phyloP scores from a whole-genome alignment of 2,888 invertebrate species.

The Dioctria rufipes region DNA sequence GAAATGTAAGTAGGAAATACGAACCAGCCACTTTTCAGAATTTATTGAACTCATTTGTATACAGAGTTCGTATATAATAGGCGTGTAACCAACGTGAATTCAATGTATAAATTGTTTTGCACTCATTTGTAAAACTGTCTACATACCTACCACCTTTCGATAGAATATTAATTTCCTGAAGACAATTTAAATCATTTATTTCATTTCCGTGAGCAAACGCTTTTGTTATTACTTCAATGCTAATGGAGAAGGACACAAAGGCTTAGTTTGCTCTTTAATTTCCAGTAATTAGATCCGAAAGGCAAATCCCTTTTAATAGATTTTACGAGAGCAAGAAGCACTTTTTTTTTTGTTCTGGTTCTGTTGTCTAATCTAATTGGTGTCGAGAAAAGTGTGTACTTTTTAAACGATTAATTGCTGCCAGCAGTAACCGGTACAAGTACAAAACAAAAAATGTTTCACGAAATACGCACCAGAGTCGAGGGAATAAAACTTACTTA shows the following conservation, averaged over 20 bases:
- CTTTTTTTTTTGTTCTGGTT: not conserved
- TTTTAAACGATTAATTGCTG: conserved; percentile 42
- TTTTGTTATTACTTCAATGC: not conserved
- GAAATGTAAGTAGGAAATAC: no score
- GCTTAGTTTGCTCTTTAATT: conserved; percentile 11
- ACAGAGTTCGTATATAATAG: no score
- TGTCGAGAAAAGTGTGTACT: not conserved
- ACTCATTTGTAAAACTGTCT: no score
- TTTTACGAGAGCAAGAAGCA: not conserved
- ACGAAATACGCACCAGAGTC: conserved; percentile 1
- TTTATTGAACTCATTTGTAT: no score
- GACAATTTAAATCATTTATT: conserved; percentile 14
- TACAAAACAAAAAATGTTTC: not conserved
- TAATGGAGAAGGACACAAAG: not conserved
- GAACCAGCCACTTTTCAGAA: no score
- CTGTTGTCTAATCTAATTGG: not conserved
- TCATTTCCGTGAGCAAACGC: conserved; percentile 22
- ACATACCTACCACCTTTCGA: no score
- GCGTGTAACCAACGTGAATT: no score
- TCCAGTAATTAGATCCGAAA: conserved; percentile 11
- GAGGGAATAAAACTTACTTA: not conserved
- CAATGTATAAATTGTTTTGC: no score
- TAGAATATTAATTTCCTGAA: conserved; percentile 20
- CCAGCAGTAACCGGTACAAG: conserved; percentile 1
- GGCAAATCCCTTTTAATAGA: not conserved